Conservation (phyloP, 1,140 invertebrate genomes). For the Trachymyrmex septentrionalis region DNA sequence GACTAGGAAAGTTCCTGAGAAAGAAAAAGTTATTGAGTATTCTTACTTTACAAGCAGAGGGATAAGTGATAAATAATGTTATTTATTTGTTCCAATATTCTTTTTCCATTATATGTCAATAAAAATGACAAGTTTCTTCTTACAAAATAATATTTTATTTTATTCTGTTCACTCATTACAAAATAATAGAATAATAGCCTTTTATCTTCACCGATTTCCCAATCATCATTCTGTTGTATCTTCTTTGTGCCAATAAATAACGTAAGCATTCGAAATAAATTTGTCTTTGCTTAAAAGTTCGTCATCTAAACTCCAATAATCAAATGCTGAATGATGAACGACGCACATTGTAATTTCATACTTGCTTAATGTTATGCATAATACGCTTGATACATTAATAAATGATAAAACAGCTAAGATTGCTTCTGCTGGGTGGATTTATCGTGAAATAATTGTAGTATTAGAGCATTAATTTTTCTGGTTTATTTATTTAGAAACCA, state of each 20-base stretch:
- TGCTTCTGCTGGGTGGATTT: not conserved
- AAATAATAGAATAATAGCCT: not conserved
- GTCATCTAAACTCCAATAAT: not conserved
- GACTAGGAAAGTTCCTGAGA: conserved; percentile 75
- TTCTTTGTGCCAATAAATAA: not conserved
- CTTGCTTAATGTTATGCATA: conserved; percentile 13
- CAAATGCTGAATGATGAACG: not conserved
- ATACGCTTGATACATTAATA: not conserved
- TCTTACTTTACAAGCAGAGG: not conserved
- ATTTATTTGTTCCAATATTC: not conserved
- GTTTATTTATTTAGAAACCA: not conserved
- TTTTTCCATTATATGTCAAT: not conserved
- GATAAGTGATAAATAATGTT: not conserved
- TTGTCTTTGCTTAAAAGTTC: not conserved
- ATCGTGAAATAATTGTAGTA: not conserved
- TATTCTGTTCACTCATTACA: not conserved
- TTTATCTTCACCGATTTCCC: not conserved
- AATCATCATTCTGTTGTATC: not conserved
- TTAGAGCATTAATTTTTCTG: not conserved
- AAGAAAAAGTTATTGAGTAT: not conserved
- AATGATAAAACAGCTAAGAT: not conserved
- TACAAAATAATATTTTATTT: not conserved
- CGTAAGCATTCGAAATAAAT: not conserved
- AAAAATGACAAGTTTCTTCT: not conserved
- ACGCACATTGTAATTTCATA: not conserved